Evolutionary conservation across 92 coral and sea anemone genomes (phyloP).

Genomic region (Scolanthus callimorphus): DNA sequence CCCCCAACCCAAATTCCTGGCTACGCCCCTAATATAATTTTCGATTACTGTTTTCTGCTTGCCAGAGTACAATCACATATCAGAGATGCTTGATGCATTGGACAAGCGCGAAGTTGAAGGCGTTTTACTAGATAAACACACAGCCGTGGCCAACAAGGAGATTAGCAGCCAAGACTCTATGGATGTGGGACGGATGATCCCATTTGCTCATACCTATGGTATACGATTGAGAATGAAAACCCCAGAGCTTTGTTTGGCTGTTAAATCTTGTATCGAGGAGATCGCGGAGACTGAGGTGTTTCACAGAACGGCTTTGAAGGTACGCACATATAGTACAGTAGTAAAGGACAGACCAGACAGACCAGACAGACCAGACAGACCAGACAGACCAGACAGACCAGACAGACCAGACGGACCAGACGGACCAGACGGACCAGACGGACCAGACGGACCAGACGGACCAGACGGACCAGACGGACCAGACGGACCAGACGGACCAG

Average conservation of each 20-base stretch:
- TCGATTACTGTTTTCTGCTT: no score
- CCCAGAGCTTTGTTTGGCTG: constrained; percentile 20
- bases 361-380: no score
- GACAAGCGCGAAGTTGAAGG: constrained; percentile 42
- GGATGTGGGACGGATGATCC: constrained; percentile 66
- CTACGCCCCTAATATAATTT: no score
- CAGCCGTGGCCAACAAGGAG: constrained; percentile 48
- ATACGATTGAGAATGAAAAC: constrained; percentile 45
- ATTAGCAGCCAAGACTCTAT: constrained; percentile 16
- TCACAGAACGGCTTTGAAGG: constrained; percentile 30
- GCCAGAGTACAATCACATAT: background rate
- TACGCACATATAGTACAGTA: no score
- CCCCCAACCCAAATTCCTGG: no score
- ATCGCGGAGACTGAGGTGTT: constrained; percentile 20
- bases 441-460: no score
- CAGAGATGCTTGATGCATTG: constrained; percentile 44
- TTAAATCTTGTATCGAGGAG: constrained; percentile 47
- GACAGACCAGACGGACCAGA: no score
- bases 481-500: no score
- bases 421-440: no score
- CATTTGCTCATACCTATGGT: constrained; percentile 33
- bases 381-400: no score
- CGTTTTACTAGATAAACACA: constrained; percentile 68
- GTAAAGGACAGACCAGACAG: no score
- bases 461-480: no score